These are phyloP conservation scores for Agrilus biguttatus DNA, from an alignment of 2,888 invertebrate species.

Conservation along the genomic window DNA sequence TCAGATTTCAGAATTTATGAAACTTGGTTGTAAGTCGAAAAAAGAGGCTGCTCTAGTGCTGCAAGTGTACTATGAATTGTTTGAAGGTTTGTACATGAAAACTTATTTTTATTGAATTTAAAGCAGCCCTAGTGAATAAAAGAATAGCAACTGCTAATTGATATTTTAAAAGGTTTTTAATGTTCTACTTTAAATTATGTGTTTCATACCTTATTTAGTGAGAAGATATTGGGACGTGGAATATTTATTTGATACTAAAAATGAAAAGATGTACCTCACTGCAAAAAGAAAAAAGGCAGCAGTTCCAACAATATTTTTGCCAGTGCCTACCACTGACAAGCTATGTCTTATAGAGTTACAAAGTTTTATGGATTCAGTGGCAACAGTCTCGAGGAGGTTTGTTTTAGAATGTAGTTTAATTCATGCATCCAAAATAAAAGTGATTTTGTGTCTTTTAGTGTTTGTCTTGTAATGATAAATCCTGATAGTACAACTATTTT, in stretches of 20 bases:
- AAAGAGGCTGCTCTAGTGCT: conserved; percentile 33
- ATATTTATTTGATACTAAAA: conserved; percentile 27
- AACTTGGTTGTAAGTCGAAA: conserved; percentile 30
- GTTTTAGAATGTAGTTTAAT: neutral
- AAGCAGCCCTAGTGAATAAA: neutral
- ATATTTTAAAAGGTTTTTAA: neutral
- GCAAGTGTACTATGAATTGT: conserved; percentile 39
- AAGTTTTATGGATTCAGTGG: conserved; percentile 7
- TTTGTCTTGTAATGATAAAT: conserved; percentile 30
- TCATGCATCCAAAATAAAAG: neutral
- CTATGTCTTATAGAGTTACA: conserved; percentile 29
- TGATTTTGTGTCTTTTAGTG: conserved; percentile 14
- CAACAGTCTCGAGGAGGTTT: conserved; percentile 1
- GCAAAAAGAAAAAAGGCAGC: conserved; percentile 26
- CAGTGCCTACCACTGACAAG: conserved; percentile 25
- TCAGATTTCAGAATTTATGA: conserved; percentile 31
- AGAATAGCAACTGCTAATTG: neutral
- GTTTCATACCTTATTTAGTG: conserved; percentile 15
- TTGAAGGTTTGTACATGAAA: conserved; percentile 31
- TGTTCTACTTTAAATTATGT: too few species aligned
- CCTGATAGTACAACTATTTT: conserved; percentile 33
- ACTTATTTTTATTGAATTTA: conserved; percentile 6
- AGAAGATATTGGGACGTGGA: conserved; percentile 34
- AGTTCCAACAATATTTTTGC: conserved; percentile 28
- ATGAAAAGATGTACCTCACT: conserved; percentile 30